Evolutionary conservation across 2,113 vertebrate species (phyloP).

Genomic region (Lepidothrix coronata): DNA sequence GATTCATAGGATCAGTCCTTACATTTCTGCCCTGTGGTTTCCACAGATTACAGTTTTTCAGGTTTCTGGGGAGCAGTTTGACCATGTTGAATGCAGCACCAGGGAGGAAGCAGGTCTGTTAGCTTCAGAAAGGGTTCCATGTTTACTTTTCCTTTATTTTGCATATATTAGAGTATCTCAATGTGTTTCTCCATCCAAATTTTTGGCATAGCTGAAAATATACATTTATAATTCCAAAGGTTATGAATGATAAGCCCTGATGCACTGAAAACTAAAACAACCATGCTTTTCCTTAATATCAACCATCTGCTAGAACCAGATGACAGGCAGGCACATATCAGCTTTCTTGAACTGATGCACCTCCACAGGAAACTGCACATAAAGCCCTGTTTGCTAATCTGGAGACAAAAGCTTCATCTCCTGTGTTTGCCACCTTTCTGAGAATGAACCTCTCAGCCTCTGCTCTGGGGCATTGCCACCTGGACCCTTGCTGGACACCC

Average conservation of each 20-base stretch:
- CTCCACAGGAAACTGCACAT: background rate
- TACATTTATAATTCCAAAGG: background rate
- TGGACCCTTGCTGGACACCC: background rate
- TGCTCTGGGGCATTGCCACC: background rate
- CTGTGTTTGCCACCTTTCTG: background rate
- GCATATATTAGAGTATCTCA: background rate
- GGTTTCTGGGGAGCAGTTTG: background rate
- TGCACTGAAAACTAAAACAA: background rate
- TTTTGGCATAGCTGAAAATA: background rate
- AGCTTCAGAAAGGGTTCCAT: background rate
- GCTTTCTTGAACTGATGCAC: background rate
- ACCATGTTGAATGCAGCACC: background rate
- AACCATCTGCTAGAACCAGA: background rate
- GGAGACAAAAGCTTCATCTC: background rate
- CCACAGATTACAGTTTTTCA: background rate
- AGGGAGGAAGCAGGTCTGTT: background rate
- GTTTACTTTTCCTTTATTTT: background rate
- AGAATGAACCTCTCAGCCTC: background rate
- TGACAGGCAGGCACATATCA: background rate
- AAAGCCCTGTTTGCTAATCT: background rate
- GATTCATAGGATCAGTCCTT: background rate
- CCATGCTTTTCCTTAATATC: background rate
- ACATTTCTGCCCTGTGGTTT: rapidly evolving
- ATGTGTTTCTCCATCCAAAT: background rate
- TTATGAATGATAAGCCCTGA: background rate